A percentile compares a stretch with the other conserved stretches of the same genome.
These are phyloP conservation scores for Serilophus lunatus DNA, from an alignment of 2,113 vertebrate species.

Conservation along the genomic window DNA sequence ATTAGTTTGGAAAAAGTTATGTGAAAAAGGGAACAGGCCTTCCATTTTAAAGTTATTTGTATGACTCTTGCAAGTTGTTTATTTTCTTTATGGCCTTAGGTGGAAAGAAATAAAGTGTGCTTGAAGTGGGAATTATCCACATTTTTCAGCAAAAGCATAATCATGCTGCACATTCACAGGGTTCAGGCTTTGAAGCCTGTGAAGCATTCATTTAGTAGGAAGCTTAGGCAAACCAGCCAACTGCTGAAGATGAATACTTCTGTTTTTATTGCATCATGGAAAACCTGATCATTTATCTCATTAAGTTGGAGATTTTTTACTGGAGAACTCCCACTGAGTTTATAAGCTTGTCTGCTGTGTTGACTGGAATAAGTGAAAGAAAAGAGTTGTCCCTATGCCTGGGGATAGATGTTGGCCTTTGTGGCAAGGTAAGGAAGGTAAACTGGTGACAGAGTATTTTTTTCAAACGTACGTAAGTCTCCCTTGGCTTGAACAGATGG, in stretches of 20 bases:
- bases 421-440: conserved; percentile 7
- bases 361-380: not conserved
- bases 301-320: conserved; percentile 43
- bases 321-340: not conserved
- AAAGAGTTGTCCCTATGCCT: not conserved
- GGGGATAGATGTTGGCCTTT: not conserved
- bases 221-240: conserved; percentile 9
- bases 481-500: not conserved
- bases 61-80: conserved; percentile 53
- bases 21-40: conserved; percentile 27
- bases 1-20: conserved; percentile 48
- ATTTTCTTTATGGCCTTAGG: conserved; percentile 56
- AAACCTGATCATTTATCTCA: conserved; percentile 50
- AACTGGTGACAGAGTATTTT: conserved; percentile 5
- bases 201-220: not conserved
- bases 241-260: not conserved
- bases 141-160: conserved; percentile 41
- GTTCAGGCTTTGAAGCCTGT: conserved; percentile 12
- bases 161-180: not conserved
- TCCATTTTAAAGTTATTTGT: conserved; percentile 45
- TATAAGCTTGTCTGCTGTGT: not conserved
- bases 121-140: conserved; percentile 53
- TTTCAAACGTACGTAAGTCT: not conserved
- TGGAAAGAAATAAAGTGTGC: conserved; percentile 50
- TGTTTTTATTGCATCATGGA: conserved; percentile 29